Evolutionary conservation across 2,888 invertebrate species (phyloP), one percentile per base, ranked within the genome.

Genomic region (Sabellastarte sp.): DNA sequence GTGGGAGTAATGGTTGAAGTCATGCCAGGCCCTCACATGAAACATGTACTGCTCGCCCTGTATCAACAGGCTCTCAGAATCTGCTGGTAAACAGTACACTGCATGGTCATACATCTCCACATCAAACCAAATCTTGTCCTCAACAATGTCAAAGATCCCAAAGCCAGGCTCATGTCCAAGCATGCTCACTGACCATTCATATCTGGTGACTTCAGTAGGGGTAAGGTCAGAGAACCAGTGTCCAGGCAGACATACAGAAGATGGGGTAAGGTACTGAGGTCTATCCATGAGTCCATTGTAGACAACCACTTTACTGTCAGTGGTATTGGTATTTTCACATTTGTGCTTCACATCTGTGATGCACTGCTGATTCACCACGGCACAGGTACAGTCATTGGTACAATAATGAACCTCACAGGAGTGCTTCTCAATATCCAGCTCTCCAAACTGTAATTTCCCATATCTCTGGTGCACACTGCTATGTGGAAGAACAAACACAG

Each of bases 71-170:
- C 28, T 53, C 20, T 53, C 15, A 15, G 5, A 5, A n/a, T n/a
- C n/a, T n/a, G 10, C 20, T 24, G 10, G 53, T 26, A 53, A 5
- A 26, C 53, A 53, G 26, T n/a, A 53, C 10, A 53, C 20, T 20
- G 24, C 10, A 15, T 26, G 5, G 53, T 53, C 26, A 26, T 53
- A 26, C 4, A 53, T 10, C 53, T 53, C 53, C 5, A 53, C 53
- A 53, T 53, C 53, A 53, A 53, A 53, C 53, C 53, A 53, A 26
- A 53, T 26, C 26, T 53, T 53, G 26, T 53, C 53, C 5, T 53
- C 26, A 26, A 53, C 24, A n/a, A 26, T 53, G 26, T 53, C 53
- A 53, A 53, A 53, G 26, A 53, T 53, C 4, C 20, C 20, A 5
- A 26, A 10, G 20, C 53, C 53, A 5, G 53, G 53, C 28, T 53